Conservation (phyloP, 2,113 vertebrate genomes). For the Narcine bancroftii region DNA sequence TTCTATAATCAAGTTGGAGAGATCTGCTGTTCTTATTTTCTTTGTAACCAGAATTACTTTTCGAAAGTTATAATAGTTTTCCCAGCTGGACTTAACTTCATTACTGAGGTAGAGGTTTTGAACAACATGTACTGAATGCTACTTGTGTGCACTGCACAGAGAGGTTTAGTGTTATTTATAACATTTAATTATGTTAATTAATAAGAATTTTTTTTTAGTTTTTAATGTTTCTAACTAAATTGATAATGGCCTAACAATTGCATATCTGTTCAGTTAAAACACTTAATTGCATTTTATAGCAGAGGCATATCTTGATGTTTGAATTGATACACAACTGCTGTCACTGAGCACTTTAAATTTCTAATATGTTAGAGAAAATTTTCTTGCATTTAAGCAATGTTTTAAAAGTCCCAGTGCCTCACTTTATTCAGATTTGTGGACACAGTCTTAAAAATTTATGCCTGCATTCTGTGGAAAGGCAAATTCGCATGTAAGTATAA, state of each 20-base stretch:
- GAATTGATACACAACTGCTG: neutral
- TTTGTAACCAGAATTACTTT: slow-evolving; percentile 20
- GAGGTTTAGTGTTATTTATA: neutral
- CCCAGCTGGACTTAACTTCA: neutral
- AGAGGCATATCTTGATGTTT: neutral
- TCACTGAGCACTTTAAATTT: neutral
- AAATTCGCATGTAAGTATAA: neutral
- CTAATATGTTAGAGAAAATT: neutral
- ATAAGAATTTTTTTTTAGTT: neutral
- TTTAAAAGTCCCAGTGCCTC: neutral
- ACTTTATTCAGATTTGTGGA: neutral
- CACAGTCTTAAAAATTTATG: neutral
- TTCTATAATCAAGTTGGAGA: neutral
- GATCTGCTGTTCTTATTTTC: neutral
- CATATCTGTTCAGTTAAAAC: neutral
- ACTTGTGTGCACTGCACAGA: neutral
- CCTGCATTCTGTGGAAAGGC: neutral
- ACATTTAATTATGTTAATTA: neutral
- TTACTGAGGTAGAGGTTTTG: neutral
- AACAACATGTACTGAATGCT: neutral
- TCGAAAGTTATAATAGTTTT: neutral
- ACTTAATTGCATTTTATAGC: neutral
- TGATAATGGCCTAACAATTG: neutral
- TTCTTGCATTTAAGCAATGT: neutral
- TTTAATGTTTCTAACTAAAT: neutral